Conservation (phyloP, 2,113 vertebrate species). For the Isurus oxyrinchus region DNA sequence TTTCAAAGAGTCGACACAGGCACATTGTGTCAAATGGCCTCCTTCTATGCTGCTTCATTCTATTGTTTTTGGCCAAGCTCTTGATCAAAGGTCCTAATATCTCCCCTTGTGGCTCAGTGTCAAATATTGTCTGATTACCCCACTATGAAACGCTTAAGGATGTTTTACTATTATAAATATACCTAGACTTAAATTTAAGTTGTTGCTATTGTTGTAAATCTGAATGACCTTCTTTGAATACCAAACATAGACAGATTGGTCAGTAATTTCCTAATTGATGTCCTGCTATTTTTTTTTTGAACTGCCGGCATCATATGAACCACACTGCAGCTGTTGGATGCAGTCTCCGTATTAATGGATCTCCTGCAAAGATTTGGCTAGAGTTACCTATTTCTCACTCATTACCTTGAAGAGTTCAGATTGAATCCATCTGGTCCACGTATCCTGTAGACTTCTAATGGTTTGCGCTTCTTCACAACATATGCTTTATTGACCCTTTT, state of each 20-base stretch:
- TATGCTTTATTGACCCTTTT: conserved; percentile 17
- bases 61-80: neutral
- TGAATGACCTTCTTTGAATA: neutral
- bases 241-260: neutral
- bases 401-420: neutral
- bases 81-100: neutral
- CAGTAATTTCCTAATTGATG: neutral
- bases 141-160: neutral
- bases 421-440: neutral
- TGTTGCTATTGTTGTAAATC: neutral
- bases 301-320: neutral
- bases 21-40: neutral
- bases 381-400: neutral
- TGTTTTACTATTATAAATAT: neutral
- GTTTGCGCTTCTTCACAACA: neutral
- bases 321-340: neutral
- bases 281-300: neutral
- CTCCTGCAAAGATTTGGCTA: neutral
- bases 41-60: no score
- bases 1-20: neutral
- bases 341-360: neutral
- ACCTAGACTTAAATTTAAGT: neutral
- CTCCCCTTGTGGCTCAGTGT: neutral
- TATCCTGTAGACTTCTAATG: neutral
- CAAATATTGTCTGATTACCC: neutral